Evolutionary conservation across 1,140 invertebrate species (phyloP), one percentile per base, ranked within the genome.

Genomic region (Brachionus sp.): DNA sequence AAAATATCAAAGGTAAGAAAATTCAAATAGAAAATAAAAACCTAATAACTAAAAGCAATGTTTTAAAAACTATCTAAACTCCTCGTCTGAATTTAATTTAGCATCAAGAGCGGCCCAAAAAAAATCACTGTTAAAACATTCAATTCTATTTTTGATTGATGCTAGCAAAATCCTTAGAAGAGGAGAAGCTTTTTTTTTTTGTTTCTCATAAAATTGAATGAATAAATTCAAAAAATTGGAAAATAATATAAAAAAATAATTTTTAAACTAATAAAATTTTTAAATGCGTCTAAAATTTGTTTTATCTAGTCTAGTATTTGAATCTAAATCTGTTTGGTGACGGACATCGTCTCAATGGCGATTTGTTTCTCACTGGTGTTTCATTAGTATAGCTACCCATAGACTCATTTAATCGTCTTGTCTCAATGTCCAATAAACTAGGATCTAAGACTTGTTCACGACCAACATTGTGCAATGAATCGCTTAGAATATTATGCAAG

Each of bases 281-380:
- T 66, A 66, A 66, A 66, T 66, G 64, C 64, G 64, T 66, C 64
- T 37, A 66, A 66, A 66, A 57, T 57, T 35, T 33, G n/a, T 35
- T 66, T 66, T 16, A 66, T 33, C 64, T 66, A 73, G n/a, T 75
- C 42, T 75, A 75, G 23, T 75, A 75, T 75, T 44, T 75, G 33
- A 46, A 66, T 80, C 39, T 80, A 16, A 62, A 62, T 80, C 33
- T 80, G 29, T 44, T 80, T 16, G 80, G 80, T 4, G 80, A 82
- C 16, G 66, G n/a, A 25, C 16, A 19, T n/a, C 80, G 57, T 82
- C 80, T 66, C 13, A 13, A 42, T 53, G 80, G 80, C n/a, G 80
- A 82, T 68, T 23, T 44, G 68, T 82, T 66, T 66, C 80, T 66
- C 57, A 82, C 80, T 66, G 80, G 80, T 82, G 35, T 37, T 37